Conservation (phyloP, 2,888 invertebrate genomes). For the Acrobasis repandana region DNA sequence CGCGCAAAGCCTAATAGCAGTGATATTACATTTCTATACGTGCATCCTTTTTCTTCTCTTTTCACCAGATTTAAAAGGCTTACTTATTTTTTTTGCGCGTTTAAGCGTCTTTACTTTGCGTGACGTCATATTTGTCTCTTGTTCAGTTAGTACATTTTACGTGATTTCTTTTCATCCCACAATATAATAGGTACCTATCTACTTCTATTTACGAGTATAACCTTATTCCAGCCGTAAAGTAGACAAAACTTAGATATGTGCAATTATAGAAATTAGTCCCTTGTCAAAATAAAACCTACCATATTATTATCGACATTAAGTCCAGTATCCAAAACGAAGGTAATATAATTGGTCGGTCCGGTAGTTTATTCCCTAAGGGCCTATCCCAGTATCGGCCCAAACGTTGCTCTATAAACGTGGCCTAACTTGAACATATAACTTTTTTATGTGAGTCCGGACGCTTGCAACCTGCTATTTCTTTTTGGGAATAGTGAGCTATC, state of each 20-base stretch:
- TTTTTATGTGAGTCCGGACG: neutral
- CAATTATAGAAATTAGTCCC: constrained; percentile 6
- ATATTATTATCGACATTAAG: neutral
- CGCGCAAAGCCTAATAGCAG: too few relatives aligned
- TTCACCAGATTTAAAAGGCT: too few relatives aligned
- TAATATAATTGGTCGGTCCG: constrained; percentile 35
- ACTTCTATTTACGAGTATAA: constrained; percentile 1
- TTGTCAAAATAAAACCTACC: neutral
- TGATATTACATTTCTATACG: too few relatives aligned
- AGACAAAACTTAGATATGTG: neutral
- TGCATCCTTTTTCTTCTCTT: too few relatives aligned
- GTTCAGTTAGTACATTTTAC: too few relatives aligned
- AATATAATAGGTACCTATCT: too few relatives aligned
- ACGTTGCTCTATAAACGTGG: constrained; percentile 22
- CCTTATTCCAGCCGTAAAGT: neutral
- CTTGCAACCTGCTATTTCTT: neutral
- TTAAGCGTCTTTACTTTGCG: too few relatives aligned
- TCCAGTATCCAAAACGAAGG: constrained; percentile 3
- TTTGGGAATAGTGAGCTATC: too few relatives aligned
- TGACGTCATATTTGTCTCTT: too few relatives aligned
- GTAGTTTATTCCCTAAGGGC: constrained; percentile 43
- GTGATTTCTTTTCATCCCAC: too few relatives aligned
- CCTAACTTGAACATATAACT: constrained; percentile 28
- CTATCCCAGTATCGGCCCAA: constrained; percentile 43
- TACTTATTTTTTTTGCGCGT: too few relatives aligned